phyloP scores from a whole-genome alignment of 2,888 invertebrate genomes.

The Apoda limacodes region DNA sequence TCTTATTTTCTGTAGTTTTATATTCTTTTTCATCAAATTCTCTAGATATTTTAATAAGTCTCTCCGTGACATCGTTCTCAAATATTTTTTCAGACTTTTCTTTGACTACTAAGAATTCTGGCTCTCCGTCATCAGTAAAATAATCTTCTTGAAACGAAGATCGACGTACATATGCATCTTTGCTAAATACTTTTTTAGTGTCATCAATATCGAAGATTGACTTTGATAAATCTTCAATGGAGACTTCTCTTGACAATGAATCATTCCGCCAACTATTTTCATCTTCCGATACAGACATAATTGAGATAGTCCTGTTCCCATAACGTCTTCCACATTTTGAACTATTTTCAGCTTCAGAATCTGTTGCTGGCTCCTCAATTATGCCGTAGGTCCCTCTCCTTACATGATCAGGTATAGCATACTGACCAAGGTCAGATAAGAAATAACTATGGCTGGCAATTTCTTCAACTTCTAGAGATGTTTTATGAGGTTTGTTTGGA shows the following conservation, averaged over 20 bases:
- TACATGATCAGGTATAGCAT: constrained; percentile 51
- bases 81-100: constrained; percentile 54
- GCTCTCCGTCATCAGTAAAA: constrained; percentile 48
- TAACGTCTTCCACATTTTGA: constrained; percentile 36
- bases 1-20: constrained; percentile 37
- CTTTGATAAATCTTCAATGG: constrained; percentile 69
- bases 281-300: constrained; percentile 75
- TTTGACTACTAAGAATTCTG: constrained; percentile 47
- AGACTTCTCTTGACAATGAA: constrained; percentile 67
- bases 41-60: constrained; percentile 54
- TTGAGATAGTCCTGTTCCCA: constrained; percentile 70
- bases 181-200: constrained; percentile 56
- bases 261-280: constrained; percentile 69
- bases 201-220: constrained; percentile 64
- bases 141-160: constrained; percentile 64
- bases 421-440: constrained; percentile 63
- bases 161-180: constrained; percentile 57
- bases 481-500: constrained; percentile 61
- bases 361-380: constrained; percentile 63
- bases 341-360: constrained; percentile 62
- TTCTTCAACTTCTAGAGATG: constrained; percentile 70
- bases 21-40: constrained; percentile 54
- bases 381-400: constrained; percentile 57
- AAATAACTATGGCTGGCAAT: constrained; percentile 72
- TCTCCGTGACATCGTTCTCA: constrained; percentile 62